Evolutionary conservation across 2,113 vertebrate species (phyloP), one percentile per base, ranked within the genome.

Genomic region (Balaeniceps rex): DNA sequence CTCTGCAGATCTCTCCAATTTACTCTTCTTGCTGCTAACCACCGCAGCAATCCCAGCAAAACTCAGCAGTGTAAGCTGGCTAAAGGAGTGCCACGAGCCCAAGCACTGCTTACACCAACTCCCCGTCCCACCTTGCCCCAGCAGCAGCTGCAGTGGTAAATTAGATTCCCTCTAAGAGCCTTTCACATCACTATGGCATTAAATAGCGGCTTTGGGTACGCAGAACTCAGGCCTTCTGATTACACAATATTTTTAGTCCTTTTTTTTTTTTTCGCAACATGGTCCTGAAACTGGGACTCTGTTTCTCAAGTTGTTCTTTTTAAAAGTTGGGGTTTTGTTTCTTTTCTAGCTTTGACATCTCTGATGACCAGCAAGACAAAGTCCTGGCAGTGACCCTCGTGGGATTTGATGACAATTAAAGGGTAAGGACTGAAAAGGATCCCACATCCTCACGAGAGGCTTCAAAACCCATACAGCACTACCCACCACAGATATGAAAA

Each of bases 61-160:
- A 19, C 75, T 36, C 83, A 57, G 52, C 47, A 19, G 52, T 0
- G 0, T 2, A 31, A 71, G 11, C 31, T 54, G 18, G 38, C 38
- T 52, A 76, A 34, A 89, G 42, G 51, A 25, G 34, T 0, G 17
- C 69, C 25, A 3, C 2, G 28, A 84, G 33, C 51, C 69, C 0
- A 0, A 65, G 55, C 6, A 1, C 46, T 34, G 33, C 28, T 70
- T 9, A 1, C 49, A 63, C 11, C 34, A 46, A 6, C 14, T 31
- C 25, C 54, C 5, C 1, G 0, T 31, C 79, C 72, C 83, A 49
- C 47, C 51, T 61, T 5, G 7, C 33, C n/a, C 60, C 1, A 1
- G 17, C 58, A 71, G 84, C 52, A 70, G 52, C 49, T 90, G 12
- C 14, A 46, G 44, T 0, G 4, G 38, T 34, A 75, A 89, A 90